A percentile compares a stretch with the other conserved stretches of the same genome.
Evolutionary conservation across 64 coral and sea anemone species (phyloP).

Genomic region (Orbicella faveolata): DNA sequence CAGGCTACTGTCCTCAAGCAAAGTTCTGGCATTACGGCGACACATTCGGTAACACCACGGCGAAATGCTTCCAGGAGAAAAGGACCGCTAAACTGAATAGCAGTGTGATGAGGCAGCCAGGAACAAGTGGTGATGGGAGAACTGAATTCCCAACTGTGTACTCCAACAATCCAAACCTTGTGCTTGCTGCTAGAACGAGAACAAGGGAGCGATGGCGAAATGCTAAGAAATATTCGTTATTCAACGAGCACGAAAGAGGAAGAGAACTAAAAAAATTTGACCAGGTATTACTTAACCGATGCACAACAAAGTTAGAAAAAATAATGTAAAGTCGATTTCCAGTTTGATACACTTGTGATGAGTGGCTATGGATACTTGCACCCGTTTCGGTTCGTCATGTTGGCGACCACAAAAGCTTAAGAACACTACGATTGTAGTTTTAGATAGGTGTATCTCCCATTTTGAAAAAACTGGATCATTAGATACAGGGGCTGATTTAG

Average conservation of each 20-base stretch:
- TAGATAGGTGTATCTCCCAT: no score
- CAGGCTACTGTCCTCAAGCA: slow-evolving; percentile 68
- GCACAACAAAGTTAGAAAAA: neutral
- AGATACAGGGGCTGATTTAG: no score
- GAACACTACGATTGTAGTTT: no score
- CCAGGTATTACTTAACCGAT: slow-evolving; percentile 2
- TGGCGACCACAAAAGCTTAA: no score
- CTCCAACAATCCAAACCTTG: slow-evolving; percentile 68
- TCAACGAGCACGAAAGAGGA: slow-evolving; percentile 75
- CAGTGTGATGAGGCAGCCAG: slow-evolving; percentile 41
- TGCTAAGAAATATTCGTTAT: slow-evolving; percentile 51
- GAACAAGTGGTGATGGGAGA: slow-evolving; percentile 37
- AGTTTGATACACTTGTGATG: no score
- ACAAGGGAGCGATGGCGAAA: slow-evolving; percentile 57
- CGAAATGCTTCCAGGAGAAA: slow-evolving; percentile 73
- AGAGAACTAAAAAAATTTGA: slow-evolving; percentile 65
- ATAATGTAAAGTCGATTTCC: no score
- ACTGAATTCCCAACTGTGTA: slow-evolving; percentile 65
- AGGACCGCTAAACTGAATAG: slow-evolving; percentile 36
- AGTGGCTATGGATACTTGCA: no score
- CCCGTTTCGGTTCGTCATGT: no score
- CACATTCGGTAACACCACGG: slow-evolving; percentile 76
- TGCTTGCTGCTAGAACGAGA: slow-evolving; percentile 58
- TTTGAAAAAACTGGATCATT: no score
- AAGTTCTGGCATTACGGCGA: slow-evolving; percentile 73